Conservation (phyloP, 2,888 invertebrate species). For the Agapetus fuscipes region DNA sequence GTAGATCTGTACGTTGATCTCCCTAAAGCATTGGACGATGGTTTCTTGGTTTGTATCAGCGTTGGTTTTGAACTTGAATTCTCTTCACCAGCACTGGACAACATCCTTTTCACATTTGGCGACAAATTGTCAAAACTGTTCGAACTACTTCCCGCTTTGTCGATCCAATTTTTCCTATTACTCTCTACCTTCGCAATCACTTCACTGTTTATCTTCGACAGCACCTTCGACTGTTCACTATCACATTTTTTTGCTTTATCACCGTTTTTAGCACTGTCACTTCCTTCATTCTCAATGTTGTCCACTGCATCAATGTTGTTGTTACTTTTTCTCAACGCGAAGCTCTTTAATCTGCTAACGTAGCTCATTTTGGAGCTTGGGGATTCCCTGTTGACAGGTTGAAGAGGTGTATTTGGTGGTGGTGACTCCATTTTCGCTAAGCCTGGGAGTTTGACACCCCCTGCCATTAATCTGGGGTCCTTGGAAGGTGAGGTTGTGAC, state of each 20-base stretch:
- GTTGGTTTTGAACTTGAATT: constrained; percentile 23
- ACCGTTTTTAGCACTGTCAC: neutral
- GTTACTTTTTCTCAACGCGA: constrained; percentile 15
- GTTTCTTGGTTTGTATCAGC: constrained; percentile 32
- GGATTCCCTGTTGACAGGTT: constrained; percentile 5
- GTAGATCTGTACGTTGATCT: constrained; percentile 32
- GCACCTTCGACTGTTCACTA: constrained; percentile 6
- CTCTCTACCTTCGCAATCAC: constrained; percentile 20
- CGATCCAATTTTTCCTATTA: constrained; percentile 20
- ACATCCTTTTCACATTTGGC: constrained; percentile 52
- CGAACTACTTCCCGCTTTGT: constrained; percentile 26
- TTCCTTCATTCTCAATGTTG: constrained; percentile 2
- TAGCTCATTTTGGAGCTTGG: constrained; percentile 15
- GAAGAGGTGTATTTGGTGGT: neutral
- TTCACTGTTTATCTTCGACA: constrained; percentile 20
- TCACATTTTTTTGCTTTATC: constrained; percentile 5
- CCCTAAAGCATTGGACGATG: constrained; percentile 26
- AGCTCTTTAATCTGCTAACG: constrained; percentile 20
- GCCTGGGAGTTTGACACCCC: constrained; percentile 35
- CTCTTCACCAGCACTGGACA: constrained; percentile 43
- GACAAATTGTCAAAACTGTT: constrained; percentile 47
- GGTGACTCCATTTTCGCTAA: constrained; percentile 27
- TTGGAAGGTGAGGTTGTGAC: constrained; percentile 24
- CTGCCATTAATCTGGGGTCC: constrained; percentile 34
- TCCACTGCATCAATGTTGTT: constrained; percentile 9